Conservation (phyloP, 2,888 invertebrate genomes). For the Teinopalpus imperialis region DNA sequence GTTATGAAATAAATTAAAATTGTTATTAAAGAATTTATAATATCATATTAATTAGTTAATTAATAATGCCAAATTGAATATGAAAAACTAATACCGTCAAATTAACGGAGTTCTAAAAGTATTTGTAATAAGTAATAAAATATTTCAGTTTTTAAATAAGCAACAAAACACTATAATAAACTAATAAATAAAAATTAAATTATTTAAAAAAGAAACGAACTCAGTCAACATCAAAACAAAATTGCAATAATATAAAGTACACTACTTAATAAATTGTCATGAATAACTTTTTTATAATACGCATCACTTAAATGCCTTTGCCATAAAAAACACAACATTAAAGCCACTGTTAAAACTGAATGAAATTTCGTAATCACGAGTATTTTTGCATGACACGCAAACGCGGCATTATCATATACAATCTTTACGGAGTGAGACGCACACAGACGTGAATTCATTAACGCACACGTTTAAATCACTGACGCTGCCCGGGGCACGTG, state of each 20-base stretch:
- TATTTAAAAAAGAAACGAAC: not conserved
- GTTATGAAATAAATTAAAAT: too few relatives aligned
- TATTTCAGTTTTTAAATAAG: too few relatives aligned
- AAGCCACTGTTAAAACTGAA: constrained; percentile 24
- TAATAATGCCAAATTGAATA: too few relatives aligned
- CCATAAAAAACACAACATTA: constrained; percentile 12
- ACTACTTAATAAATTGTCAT: constrained; percentile 11
- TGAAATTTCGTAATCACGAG: constrained; percentile 25
- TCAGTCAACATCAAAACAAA: not conserved
- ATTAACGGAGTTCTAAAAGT: too few relatives aligned
- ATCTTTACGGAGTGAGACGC: constrained; percentile 55
- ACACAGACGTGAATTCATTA: constrained; percentile 72
- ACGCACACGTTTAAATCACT: constrained; percentile 76
- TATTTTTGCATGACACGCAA: constrained; percentile 45
- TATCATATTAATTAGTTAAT: too few relatives aligned
- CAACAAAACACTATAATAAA: too few relatives aligned
- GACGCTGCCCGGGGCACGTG: constrained; percentile 61
- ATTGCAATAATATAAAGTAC: not conserved
- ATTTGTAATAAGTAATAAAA: too few relatives aligned
- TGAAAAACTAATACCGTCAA: too few relatives aligned
- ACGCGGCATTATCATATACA: constrained; percentile 45
- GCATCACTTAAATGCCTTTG: constrained; percentile 3
- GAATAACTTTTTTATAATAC: constrained; percentile 3
- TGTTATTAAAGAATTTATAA: too few relatives aligned
- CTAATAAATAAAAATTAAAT: too few relatives aligned